A percentile compares a stretch with the other conserved stretches of the same genome.
phyloP scores from a whole-genome alignment of 2,888 invertebrate species.

The Euplagia quadripunctaria region DNA sequence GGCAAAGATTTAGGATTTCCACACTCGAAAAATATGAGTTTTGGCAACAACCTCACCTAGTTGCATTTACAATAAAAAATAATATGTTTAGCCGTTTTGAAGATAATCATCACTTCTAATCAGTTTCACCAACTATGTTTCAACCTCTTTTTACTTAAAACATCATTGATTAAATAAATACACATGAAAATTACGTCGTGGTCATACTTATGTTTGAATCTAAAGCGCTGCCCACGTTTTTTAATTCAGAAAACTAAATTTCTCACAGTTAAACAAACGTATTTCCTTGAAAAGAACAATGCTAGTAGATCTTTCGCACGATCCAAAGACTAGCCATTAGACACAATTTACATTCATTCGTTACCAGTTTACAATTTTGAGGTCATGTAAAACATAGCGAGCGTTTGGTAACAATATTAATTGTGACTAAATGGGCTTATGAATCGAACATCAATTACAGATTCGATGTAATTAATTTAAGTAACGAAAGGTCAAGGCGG shows the following conservation, averaged over 20 bases:
- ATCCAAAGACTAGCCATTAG: slow-evolving; percentile 70
- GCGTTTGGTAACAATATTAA: slow-evolving; percentile 60
- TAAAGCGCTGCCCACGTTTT: not conserved
- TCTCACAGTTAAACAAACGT: slow-evolving; percentile 41
- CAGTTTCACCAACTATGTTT: too few relatives aligned
- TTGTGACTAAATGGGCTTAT: slow-evolving; percentile 55
- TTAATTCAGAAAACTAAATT: slow-evolving; percentile 4
- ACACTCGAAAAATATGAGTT: not conserved
- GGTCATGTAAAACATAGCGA: slow-evolving; percentile 53
- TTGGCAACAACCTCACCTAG: not conserved
- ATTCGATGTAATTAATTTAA: slow-evolving; percentile 45
- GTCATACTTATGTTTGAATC: not conserved
- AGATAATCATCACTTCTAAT: too few relatives aligned
- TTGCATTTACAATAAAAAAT: too few relatives aligned
- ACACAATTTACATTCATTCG: slow-evolving; percentile 70
- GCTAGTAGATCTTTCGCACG: slow-evolving; percentile 74
- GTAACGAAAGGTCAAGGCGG: slow-evolving; percentile 42
- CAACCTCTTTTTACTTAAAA: too few relatives aligned
- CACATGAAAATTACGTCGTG: too few relatives aligned
- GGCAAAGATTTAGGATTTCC: not conserved
- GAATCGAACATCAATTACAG: slow-evolving; percentile 52
- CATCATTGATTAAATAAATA: too few relatives aligned
- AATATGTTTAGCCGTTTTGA: too few relatives aligned
- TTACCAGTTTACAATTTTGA: slow-evolving; percentile 63
- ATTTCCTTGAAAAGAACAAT: slow-evolving; percentile 73